Evolutionary conservation across 2,797 vertebrate species (phyloP), one percentile per base, ranked within the genome.

Genomic region (Alcedo atthis): DNA sequence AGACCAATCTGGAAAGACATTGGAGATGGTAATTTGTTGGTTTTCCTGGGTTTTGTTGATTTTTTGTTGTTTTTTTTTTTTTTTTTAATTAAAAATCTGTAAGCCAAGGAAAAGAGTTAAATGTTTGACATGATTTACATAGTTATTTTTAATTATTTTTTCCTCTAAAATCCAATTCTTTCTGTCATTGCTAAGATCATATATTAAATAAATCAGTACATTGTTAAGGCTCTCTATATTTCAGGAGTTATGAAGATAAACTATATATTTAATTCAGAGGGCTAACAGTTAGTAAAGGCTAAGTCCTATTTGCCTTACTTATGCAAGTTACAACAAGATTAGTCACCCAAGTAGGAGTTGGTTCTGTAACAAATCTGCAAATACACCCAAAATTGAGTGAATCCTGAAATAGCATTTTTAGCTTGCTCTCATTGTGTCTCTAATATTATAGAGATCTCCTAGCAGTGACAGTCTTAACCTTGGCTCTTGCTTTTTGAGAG

Each of bases 261-360:
- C 53, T 64, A 28, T 86, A 85, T 82, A 85, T 90, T 91, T 59
- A 67, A 71, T 86, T 91, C 78, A 79, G 48, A 2, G 2, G 78
- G 37, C 78, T 82, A 91, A 15, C 64, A 84, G 59, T 78, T 70
- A 64, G 63, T 62, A 88, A 88, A 92, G 57, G 62, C 80, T 66
- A 81, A 85, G 51, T 84, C 82, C 82, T 88, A 26, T 90, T 89
- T 96, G 78, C 64, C 81, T 89, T 86, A 25, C 42, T 93, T 54
- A 61, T 35, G 45, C 0, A 1, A 94, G 70, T 91, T 96, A 70
- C 64, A 90, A 70, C 75, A 84, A 70, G 81, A 95, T 96, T 93
- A 96, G 95, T 95, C 93, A 95, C 87, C 76, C 75, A 90, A 95
- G 92, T 86, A 84, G 85, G 90, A 93, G 95, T 89, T 90, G 58